phyloP scores from a whole-genome alignment of 2,113 vertebrate species.

The Ceyx margarethae region DNA sequence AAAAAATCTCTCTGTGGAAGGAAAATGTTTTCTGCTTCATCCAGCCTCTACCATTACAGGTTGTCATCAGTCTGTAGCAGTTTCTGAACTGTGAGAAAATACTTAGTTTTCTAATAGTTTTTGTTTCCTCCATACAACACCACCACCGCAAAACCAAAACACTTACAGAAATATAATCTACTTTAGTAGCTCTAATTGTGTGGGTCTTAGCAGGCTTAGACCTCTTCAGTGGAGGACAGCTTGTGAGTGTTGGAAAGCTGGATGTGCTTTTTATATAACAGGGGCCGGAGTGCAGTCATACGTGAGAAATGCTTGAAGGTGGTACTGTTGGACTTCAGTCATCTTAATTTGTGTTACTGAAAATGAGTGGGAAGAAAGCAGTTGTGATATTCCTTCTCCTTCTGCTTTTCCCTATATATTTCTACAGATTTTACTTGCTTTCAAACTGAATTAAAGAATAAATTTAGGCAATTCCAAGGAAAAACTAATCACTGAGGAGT shows the following conservation, averaged over 20 bases:
- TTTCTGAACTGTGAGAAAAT: background rate
- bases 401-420: background rate
- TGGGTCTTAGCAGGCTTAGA: conserved; percentile 33
- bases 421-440: background rate
- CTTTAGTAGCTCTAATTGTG: conserved; percentile 30
- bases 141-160: background rate
- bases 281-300: background rate
- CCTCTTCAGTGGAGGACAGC: background rate
- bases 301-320: background rate
- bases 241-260: background rate
- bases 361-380: background rate
- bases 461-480: background rate
- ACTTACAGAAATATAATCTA: background rate
- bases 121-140: background rate
- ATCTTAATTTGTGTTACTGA: background rate
- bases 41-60: background rate
- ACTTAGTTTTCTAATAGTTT: background rate
- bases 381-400: background rate
- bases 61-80: background rate
- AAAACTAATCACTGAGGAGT: background rate
- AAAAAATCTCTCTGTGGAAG: background rate
- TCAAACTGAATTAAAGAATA: background rate
- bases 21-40: background rate
- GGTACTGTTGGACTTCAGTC: background rate
- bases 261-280: background rate